Evolutionary conservation across 1,140 invertebrate species (phyloP), one percentile per base, ranked within the genome.

Genomic region (Diploscapter pachys): DNA sequence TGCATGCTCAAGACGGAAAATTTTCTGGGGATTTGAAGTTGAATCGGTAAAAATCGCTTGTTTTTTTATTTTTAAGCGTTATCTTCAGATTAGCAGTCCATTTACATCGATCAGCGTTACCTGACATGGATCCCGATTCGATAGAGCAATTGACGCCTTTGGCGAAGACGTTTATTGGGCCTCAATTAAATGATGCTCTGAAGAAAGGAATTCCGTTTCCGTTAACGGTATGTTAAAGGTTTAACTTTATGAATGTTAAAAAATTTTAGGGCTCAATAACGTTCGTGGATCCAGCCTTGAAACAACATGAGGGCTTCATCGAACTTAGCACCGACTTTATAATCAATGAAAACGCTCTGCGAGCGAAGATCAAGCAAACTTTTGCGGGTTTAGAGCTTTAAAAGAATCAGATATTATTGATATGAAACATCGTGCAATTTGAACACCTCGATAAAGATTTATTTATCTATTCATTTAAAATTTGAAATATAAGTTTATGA

Each of bases 131-230:
- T 55, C 82, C 84, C 13, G 73, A 78, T 31, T 75, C 73, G 11
- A 85, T 84, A 53, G 75, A 80, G 11, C 81, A 86, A 63, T 73
- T 84, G 49, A 82, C 83, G 4, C 83, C 83, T 0, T 63, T 84
- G 48, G 84, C 83, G 8, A 84, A 84, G 67, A 84, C 84, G 6
- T 85, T 84, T 71, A 74, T 84, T 53, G 83, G 84, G 8, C 83
- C 83, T 5, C 79, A 85, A 71, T 68, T 84, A 51, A 73, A 78
- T 48, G 66, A 66, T n/a, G 82, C 81, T 9, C 63, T 84, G 5
- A 85, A 84, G 76, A 81, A 85, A 57, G 83, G 84, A 55, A 73
- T 85, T 8, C 84, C 84, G 6, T 84, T 78, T 70, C 83, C 83
- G 6, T 56, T 84, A 5, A 82, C 80, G 75, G 82, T 83, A 63